Evolutionary conservation across 2,113 vertebrate species (phyloP).

Genomic region (Dissostichus mawsoni): DNA sequence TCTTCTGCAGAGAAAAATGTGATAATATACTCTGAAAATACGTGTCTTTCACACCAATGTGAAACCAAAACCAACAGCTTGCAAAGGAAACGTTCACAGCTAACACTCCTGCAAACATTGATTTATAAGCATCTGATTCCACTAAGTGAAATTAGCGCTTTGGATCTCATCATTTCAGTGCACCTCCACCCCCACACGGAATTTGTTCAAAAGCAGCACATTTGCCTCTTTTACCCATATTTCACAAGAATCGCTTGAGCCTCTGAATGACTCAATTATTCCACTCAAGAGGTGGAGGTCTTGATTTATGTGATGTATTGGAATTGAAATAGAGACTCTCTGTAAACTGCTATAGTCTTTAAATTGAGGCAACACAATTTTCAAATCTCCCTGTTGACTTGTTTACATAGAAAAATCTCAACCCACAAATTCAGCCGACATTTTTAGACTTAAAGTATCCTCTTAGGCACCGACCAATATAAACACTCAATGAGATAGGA

Average conservation of each 20-base stretch:
- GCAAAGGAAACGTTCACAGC: constrained; percentile 4
- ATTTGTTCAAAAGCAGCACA: constrained; percentile 24
- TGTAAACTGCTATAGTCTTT: background rate
- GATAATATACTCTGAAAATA: background rate
- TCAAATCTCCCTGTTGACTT: background rate
- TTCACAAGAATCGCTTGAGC: constrained; percentile 38
- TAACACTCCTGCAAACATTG: background rate
- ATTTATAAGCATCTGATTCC: constrained; percentile 28
- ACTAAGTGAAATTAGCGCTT: constrained; percentile 1
- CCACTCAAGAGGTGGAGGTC: background rate
- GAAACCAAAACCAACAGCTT: background rate
- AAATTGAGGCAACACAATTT: background rate
- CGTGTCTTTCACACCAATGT: background rate
- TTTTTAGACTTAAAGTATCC: background rate
- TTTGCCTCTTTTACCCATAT: constrained; percentile 7
- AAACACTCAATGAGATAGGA: background rate
- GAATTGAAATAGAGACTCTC: background rate
- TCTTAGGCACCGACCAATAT: background rate
- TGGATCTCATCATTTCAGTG: constrained; percentile 33
- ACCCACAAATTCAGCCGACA: background rate
- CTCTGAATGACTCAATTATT: background rate
- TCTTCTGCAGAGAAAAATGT: constrained; percentile 12
- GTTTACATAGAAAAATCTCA: background rate
- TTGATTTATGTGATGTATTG: background rate
- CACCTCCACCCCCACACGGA: constrained; percentile 44